These are phyloP conservation scores for Dasyornis broadbenti DNA, from an alignment of 2,113 vertebrate species.

Conservation along the genomic window DNA sequence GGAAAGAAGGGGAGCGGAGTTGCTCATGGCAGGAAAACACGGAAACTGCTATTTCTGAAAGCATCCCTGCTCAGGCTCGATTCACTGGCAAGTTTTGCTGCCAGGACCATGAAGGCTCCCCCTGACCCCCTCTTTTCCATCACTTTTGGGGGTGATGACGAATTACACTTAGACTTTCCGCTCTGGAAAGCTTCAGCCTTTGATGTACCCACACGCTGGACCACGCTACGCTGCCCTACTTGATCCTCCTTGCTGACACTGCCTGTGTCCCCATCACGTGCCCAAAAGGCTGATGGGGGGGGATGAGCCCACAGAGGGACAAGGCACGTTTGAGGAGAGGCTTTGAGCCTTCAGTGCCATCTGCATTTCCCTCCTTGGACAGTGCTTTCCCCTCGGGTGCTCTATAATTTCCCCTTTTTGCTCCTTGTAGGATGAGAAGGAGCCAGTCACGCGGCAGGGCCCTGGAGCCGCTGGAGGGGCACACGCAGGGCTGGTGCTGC, in stretches of 20 bases:
- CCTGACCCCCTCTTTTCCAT: background rate
- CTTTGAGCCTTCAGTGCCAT: background rate
- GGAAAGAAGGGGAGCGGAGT: background rate
- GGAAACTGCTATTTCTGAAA: background rate
- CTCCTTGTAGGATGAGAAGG: background rate
- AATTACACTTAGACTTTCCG: rapidly evolving
- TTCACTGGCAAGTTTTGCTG: background rate
- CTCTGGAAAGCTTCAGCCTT: background rate
- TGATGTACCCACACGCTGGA: background rate
- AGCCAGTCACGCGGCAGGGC: rapidly evolving
- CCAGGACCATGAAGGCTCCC: background rate
- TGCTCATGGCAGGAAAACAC: background rate
- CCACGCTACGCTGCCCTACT: rapidly evolving
- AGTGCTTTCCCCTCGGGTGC: background rate
- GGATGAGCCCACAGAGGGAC: rapidly evolving
- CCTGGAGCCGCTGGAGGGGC: background rate
- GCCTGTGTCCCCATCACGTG: background rate
- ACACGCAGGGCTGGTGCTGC: background rate
- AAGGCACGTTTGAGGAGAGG: rapidly evolving
- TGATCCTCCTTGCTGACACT: background rate
- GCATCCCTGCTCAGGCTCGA: background rate
- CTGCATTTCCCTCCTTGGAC: background rate
- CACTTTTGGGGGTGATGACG: background rate
- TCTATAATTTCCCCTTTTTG: background rate
- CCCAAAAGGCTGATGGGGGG: background rate